Base-by-base conservation (phyloP, 2,888 invertebrate species). In the Coelopa pilipes region DNA sequence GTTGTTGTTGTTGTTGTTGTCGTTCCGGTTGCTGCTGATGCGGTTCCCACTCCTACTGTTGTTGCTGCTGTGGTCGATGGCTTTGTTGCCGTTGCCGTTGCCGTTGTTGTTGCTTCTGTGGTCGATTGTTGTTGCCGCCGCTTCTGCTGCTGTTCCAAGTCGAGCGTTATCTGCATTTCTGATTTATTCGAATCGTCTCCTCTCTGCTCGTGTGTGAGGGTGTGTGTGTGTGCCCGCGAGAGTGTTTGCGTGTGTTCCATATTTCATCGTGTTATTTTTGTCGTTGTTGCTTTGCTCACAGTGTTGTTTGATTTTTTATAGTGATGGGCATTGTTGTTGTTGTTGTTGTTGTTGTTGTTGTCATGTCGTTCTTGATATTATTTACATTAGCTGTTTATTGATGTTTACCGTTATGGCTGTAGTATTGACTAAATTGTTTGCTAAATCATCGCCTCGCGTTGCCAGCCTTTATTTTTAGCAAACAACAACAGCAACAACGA, bases 391-490 rank as follows among this genome's bases (percentile, higher is more conserved):
- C 53, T 13, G 67, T 67, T 55, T 55, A 67, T 34, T 53, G 55
- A 17, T 55, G 53, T 53, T 67, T 55, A 45, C 45, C 55, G 55
- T 67, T 46, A 47, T 47, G n/a, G 46, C 47, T 53, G 45, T 21
- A 9, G 55, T 17, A 34, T 34, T n/a, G 10, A 55, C n/a, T 34
- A 17, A 67, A 67, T n/a, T 67, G 55, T 53, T 50, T 24, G 62
- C 62, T 34, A 66, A 66, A 50, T 49, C 21, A 50, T 66, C 19
- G 5, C 34, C 2, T 34, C 34, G 34, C 12, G 49, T 15, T 66
- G 66, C 50, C 50, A 66, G 50, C 49, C 50, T 66, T 66, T 50
- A 66, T 66, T 66, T 66, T 50, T 66, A 66, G 50, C 21, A 17
- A 62, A 62, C 34, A 34, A 34, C 34, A 34, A 34, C 34, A 34